A percentile compares a stretch with the other conserved stretches of the same genome.
Conservation (phyloP, 2,113 vertebrate species). For the Struthidea cinerea region DNA sequence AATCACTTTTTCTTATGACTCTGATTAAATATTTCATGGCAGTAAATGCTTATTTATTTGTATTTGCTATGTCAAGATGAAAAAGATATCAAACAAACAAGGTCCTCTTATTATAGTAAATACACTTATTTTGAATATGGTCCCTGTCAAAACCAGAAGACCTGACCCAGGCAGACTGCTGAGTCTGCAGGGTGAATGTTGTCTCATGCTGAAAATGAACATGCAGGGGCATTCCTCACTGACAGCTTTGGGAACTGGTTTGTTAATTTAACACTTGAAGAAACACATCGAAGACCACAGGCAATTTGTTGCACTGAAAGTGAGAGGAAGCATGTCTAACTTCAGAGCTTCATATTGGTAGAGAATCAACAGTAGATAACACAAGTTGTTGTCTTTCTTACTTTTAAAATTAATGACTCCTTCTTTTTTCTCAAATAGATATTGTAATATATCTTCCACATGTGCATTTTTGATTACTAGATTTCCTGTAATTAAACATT, state of each 20-base stretch:
- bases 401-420: background rate
- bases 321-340: background rate
- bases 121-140: background rate
- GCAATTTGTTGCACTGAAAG: background rate
- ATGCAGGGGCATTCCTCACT: background rate
- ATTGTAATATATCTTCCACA: background rate
- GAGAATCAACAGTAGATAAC: background rate
- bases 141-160: background rate
- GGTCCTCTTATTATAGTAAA: background rate
- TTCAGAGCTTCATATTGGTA: background rate
- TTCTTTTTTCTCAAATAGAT: background rate
- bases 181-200: background rate
- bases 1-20: constrained; percentile 25
- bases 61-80: background rate
- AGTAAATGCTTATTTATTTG: constrained; percentile 19
- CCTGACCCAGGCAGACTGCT: background rate
- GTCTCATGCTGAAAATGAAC: background rate
- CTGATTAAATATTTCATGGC: constrained; percentile 34
- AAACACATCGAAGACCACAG: background rate
- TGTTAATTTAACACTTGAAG: constrained; percentile 35
- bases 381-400: background rate
- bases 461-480: background rate
- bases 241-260: background rate
- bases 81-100: background rate
- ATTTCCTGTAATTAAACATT: background rate